Evolutionary conservation across 2,113 vertebrate species (phyloP).

Genomic region (Circaetus gallicus): DNA sequence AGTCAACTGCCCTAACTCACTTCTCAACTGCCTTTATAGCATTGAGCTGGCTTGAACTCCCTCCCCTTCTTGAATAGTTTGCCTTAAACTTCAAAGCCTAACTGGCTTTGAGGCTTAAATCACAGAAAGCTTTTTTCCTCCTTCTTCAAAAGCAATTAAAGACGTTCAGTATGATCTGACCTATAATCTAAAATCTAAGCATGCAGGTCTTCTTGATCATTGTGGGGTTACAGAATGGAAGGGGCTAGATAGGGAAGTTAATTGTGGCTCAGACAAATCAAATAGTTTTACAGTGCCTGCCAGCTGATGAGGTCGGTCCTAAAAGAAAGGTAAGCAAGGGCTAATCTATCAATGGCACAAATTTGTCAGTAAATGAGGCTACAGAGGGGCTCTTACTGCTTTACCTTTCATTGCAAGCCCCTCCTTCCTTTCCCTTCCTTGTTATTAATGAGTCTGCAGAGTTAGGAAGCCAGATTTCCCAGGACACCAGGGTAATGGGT

Average conservation of each 20-base stretch:
- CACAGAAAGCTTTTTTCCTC: background rate
- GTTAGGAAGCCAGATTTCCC: background rate
- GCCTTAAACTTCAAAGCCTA: slow-evolving; percentile 50
- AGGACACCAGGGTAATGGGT: background rate
- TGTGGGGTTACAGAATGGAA: background rate
- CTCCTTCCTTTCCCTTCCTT: background rate
- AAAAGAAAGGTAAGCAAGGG: slow-evolving; percentile 2
- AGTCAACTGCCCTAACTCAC: slow-evolving; percentile 3
- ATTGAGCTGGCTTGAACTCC: background rate
- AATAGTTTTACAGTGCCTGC: background rate
- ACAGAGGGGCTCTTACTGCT: background rate
- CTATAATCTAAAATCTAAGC: slow-evolving; percentile 23
- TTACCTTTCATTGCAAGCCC: background rate
- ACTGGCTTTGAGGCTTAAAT: slow-evolving; percentile 32
- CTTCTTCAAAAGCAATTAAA: slow-evolving; percentile 54
- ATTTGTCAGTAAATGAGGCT: background rate
- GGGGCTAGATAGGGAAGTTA: background rate
- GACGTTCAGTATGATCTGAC: background rate
- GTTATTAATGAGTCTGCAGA: background rate
- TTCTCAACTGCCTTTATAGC: background rate
- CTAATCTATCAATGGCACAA: slow-evolving; percentile 1
- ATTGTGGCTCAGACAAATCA: background rate
- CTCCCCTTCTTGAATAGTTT: slow-evolving; percentile 9
- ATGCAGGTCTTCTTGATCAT: background rate
- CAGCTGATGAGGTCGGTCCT: slow-evolving; percentile 20